Conservation (phyloP, 2,888 invertebrate genomes). For the Diplolepis rosae region DNA sequence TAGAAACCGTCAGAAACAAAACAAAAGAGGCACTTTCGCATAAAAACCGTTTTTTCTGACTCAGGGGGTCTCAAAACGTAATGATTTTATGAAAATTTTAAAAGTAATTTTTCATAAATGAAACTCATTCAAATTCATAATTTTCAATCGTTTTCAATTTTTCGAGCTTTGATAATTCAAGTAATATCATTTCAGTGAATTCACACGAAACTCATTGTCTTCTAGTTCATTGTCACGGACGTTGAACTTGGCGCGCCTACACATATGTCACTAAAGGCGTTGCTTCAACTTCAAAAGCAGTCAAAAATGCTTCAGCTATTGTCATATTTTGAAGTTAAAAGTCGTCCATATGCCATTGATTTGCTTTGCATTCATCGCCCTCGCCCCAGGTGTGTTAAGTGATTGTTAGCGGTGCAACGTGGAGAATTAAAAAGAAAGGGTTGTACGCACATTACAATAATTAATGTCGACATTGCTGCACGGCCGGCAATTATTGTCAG, state of each 20-base stretch:
- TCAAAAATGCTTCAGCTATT: slow-evolving; percentile 47
- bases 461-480: slow-evolving; percentile 23
- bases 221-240: slow-evolving; percentile 54
- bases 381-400: slow-evolving; percentile 59
- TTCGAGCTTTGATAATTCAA: too few relatives aligned
- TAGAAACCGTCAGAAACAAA: too few relatives aligned
- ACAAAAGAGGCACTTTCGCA: too few relatives aligned
- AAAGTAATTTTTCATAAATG: too few relatives aligned
- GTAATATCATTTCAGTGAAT: too few relatives aligned
- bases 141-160: too few relatives aligned
- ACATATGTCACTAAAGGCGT: slow-evolving; percentile 46
- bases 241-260: slow-evolving; percentile 45
- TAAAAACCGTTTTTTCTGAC: too few relatives aligned
- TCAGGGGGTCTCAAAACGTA: too few relatives aligned
- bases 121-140: too few relatives aligned
- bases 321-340: slow-evolving; percentile 48
- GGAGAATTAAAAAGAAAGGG: slow-evolving; percentile 35
- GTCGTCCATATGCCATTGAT: slow-evolving; percentile 65
- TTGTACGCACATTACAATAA: slow-evolving; percentile 39
- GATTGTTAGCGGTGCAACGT: slow-evolving; percentile 38
- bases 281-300: slow-evolving; percentile 32
- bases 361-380: slow-evolving; percentile 57
- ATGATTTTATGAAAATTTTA: too few relatives aligned
- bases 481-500: too few relatives aligned
- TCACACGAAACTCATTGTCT: slow-evolving; percentile 66